Conservation (phyloP, 1,140 invertebrate genomes). For the Lineus longissimus region DNA sequence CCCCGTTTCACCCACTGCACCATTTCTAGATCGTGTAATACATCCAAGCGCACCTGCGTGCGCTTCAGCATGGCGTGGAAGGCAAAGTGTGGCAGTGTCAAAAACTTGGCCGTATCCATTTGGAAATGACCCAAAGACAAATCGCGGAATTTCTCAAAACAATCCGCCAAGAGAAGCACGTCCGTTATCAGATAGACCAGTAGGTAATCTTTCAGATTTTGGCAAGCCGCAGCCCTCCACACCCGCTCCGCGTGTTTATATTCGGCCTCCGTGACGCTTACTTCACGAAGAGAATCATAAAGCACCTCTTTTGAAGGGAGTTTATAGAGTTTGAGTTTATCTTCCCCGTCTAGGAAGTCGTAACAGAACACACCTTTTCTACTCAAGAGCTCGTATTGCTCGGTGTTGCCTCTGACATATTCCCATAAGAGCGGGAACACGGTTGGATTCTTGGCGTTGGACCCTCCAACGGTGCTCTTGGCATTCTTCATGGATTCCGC, state of each 20-base stretch:
- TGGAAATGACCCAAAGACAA: background rate
- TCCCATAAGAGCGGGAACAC: background rate
- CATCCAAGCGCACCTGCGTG: background rate
- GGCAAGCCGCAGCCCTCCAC: background rate
- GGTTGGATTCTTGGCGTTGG: background rate
- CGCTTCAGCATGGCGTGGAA: conserved; percentile 4
- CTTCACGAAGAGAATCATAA: background rate
- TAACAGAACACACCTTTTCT: background rate
- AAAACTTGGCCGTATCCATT: background rate
- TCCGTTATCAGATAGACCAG: background rate
- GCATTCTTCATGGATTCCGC: background rate
- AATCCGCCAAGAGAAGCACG: background rate
- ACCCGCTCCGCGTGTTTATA: background rate
- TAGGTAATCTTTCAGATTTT: background rate
- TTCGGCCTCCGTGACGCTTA: background rate
- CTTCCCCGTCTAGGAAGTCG: background rate
- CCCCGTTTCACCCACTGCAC: background rate
- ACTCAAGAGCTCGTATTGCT: background rate
- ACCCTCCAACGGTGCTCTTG: background rate
- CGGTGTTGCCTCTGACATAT: too few relatives aligned
- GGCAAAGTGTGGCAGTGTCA: background rate
- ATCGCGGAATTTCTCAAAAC: background rate
- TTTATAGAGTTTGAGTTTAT: background rate
- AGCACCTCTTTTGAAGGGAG: background rate
- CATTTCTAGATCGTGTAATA: background rate